Percentiles rank a stretch among this genome's conserved stretches.
These are phyloP conservation scores for Thalassaphorura encarpata DNA, from an alignment of 1,140 invertebrate species.

Conservation along the genomic window DNA sequence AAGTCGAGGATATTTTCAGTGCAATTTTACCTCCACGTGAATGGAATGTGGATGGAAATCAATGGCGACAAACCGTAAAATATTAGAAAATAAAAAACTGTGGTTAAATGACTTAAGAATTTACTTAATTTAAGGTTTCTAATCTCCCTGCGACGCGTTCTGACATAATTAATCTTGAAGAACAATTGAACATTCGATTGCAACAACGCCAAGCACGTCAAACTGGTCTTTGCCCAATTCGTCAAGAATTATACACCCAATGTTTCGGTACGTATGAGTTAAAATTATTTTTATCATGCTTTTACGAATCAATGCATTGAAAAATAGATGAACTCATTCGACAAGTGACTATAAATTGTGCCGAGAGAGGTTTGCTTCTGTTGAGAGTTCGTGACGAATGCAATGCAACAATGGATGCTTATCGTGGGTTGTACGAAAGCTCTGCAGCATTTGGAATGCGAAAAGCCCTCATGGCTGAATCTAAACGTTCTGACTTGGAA, in stretches of 20 bases:
- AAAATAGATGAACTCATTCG: conserved; percentile 83
- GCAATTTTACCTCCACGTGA: conserved; percentile 87
- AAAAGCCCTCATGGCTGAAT: conserved; percentile 68
- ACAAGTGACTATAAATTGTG: conserved; percentile 94
- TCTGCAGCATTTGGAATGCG: conserved; percentile 96
- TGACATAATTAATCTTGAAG: conserved; percentile 90
- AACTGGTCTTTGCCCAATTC: conserved; percentile 93
- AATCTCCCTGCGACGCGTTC: conserved; percentile 86
- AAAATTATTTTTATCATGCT: no score
- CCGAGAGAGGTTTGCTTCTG: conserved; percentile 86
- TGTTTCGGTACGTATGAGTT: conserved; percentile 66
- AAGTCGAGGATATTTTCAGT: conserved; percentile 86
- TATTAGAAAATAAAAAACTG: background rate
- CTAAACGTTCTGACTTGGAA: conserved; percentile 61
- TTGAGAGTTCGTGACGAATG: conserved; percentile 90
- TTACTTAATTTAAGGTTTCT: conserved; percentile 56
- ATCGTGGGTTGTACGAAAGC: conserved; percentile 89
- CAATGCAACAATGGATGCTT: conserved; percentile 89
- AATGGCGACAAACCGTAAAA: conserved; percentile 76
- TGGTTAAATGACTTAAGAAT: background rate
- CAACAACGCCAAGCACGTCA: conserved; percentile 86
- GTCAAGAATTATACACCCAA: conserved; percentile 88
- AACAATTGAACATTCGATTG: conserved; percentile 81
- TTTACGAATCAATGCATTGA: no score
- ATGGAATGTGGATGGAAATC: conserved; percentile 80